Percentiles rank a stretch among this genome's conserved stretches.
These are phyloP conservation scores for Micropoecilia bifurca DNA, from an alignment of 2,797 vertebrate genomes.

Conservation along the genomic window DNA sequence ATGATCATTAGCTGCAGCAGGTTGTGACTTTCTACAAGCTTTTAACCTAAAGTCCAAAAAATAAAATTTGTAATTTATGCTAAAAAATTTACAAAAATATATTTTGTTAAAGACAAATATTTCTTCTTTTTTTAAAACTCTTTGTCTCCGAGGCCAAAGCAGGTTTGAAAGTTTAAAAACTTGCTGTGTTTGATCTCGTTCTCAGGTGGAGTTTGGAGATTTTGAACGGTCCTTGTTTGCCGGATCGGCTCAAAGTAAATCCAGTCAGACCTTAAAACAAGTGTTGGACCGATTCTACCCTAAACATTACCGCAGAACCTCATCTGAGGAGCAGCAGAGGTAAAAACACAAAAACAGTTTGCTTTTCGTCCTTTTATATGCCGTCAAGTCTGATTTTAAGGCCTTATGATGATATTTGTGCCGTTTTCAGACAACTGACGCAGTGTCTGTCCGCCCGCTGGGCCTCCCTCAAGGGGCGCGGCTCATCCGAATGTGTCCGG, in stretches of 20 bases:
- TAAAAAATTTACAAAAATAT: not conserved
- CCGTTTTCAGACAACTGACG: constrained; percentile 85
- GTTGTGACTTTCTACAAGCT: too few species aligned
- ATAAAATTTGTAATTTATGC: not conserved
- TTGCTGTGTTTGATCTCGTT: not conserved
- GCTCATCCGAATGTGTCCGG: constrained; percentile 88
- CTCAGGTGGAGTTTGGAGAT: constrained; percentile 94
- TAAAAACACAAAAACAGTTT: constrained; percentile 47
- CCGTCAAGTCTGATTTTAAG: not conserved
- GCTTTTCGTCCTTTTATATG: not conserved
- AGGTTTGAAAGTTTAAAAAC: not conserved
- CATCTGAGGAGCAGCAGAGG: constrained; percentile 91
- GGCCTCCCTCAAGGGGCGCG: constrained; percentile 92
- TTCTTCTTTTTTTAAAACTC: not conserved
- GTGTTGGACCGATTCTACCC: constrained; percentile 95
- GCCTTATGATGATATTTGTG: not conserved
- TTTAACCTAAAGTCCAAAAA: too few species aligned
- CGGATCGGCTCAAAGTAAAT: constrained; percentile 86
- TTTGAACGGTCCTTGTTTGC: constrained; percentile 93
- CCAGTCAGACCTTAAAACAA: constrained; percentile 91
- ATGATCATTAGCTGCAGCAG: too few species aligned
- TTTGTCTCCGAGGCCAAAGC: not conserved
- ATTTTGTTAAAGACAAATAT: not conserved
- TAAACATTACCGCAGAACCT: constrained; percentile 88
- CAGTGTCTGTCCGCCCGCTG: constrained; percentile 91